Percentiles rank a stretch among this genome's conserved stretches.
Conservation (phyloP, 2,888 invertebrate species). For the Eupithecia insigniata region DNA sequence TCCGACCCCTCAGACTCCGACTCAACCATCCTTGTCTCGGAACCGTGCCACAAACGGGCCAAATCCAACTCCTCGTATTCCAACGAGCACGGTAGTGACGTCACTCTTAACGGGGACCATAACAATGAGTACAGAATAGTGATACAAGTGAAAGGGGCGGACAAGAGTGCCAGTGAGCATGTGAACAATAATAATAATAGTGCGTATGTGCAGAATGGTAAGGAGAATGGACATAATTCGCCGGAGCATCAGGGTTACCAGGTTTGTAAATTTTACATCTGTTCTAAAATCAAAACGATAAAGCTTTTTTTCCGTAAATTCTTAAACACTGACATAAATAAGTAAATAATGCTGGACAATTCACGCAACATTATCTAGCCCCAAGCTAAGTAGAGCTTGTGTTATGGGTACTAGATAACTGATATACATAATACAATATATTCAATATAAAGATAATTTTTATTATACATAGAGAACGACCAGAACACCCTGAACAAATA, state of each 20-base stretch:
- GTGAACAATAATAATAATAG: constrained; percentile 73
- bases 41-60: constrained; percentile 86
- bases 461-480: too few species aligned
- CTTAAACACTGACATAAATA: too few species aligned
- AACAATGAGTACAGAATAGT: constrained; percentile 88
- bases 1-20: constrained; percentile 96
- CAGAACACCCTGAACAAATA: too few species aligned
- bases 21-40: constrained; percentile 93
- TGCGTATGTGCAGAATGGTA: constrained; percentile 77
- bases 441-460: too few species aligned
- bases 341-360: too few species aligned
- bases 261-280: constrained; percentile 54
- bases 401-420: too few species aligned
- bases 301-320: too few species aligned
- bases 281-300: too few species aligned
- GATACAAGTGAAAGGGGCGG: constrained; percentile 87
- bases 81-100: constrained; percentile 84
- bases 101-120: constrained; percentile 79
- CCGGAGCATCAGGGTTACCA: constrained; percentile 86
- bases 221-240: constrained; percentile 77
- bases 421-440: too few species aligned
- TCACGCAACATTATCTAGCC: too few species aligned
- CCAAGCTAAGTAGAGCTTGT: too few species aligned
- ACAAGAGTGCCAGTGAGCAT: constrained; percentile 71
- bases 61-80: constrained; percentile 78